phyloP scores from a whole-genome alignment of 2,797 vertebrate genomes.

The Sebastes taczanowskii region DNA sequence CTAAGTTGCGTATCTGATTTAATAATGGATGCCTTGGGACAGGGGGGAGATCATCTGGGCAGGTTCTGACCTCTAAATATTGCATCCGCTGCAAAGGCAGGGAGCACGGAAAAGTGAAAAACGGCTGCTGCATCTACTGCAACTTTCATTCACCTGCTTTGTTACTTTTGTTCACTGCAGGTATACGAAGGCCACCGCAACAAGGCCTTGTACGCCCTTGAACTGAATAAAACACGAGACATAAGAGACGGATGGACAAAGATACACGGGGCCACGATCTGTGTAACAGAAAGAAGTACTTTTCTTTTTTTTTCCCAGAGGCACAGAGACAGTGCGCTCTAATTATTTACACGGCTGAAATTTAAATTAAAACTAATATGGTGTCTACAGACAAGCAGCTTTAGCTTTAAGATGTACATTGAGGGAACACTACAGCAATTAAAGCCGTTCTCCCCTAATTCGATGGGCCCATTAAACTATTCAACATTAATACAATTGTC shows the following conservation, averaged over 20 bases:
- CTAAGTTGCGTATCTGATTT: constrained; percentile 64
- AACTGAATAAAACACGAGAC: constrained; percentile 35
- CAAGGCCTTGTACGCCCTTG: constrained; percentile 1
- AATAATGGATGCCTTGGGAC: constrained; percentile 66
- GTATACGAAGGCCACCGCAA: background rate
- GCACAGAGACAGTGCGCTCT: background rate
- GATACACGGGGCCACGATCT: background rate
- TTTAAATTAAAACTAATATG: constrained; percentile 11
- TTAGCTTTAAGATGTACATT: constrained; percentile 6
- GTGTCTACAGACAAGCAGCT: background rate
- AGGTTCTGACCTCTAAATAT: constrained; percentile 66
- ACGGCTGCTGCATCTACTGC: constrained; percentile 2
- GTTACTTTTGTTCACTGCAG: constrained; percentile 11
- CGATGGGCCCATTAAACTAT: constrained; percentile 26
- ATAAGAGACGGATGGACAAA: background rate
- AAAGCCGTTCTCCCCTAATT: constrained; percentile 36
- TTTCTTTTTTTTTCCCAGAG: background rate
- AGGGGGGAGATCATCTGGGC: constrained; percentile 26
- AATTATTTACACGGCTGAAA: background rate
- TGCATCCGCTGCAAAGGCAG: constrained; percentile 52
- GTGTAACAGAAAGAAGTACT: background rate
- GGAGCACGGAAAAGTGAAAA: constrained; percentile 17
- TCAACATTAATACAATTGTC: constrained; percentile 39
- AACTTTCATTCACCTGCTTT: constrained; percentile 30
- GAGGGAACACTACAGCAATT: constrained; percentile 23